A percentile compares a stretch with the other conserved stretches of the same genome.
Evolutionary conservation across 2,888 invertebrate genomes (phyloP).

Genomic region (Drosophila colorata): DNA sequence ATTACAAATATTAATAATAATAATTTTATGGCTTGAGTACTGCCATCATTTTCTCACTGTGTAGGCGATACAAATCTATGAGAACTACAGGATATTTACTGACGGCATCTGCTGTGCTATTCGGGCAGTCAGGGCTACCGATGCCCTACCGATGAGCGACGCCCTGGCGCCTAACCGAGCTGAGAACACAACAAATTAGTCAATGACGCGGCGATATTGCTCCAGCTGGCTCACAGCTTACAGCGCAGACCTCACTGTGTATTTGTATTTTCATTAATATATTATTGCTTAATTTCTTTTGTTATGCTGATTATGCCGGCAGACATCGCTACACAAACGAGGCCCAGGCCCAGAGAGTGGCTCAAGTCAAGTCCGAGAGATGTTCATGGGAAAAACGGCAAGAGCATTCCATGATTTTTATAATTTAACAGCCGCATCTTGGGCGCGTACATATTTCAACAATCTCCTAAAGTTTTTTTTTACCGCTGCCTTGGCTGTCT

Average conservation of each 20-base stretch:
- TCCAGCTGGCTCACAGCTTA: conserved; percentile 43
- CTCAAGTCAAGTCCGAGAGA: conserved; percentile 43
- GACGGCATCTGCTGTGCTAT: conserved; percentile 30
- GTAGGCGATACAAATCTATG: conserved; percentile 26
- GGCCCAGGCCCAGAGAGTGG: conserved; percentile 25
- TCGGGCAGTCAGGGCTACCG: conserved; percentile 53
- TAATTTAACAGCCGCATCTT: conserved; percentile 75
- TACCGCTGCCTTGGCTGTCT: conserved; percentile 12
- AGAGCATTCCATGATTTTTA: conserved; percentile 73
- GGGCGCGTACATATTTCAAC: conserved; percentile 57
- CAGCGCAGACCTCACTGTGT: conserved; percentile 8
- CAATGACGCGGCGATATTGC: conserved; percentile 82
- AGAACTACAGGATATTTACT: conserved; percentile 12
- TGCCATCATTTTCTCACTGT: conserved; percentile 18
- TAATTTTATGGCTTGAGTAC: no score
- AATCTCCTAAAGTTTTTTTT: conserved; percentile 43
- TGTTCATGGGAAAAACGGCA: conserved; percentile 78
- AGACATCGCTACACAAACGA: conserved; percentile 59
- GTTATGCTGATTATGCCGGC: conserved; percentile 83
- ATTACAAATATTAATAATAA: no score
- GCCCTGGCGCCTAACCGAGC: conserved; percentile 54
- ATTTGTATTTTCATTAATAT: conserved; percentile 80
- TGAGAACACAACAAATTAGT: conserved; percentile 82
- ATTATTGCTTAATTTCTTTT: conserved; percentile 84
- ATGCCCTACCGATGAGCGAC: conserved; percentile 40